Evolutionary conservation across 2,113 vertebrate genomes (phyloP).

Genomic region (Synchiropus splendidus): DNA sequence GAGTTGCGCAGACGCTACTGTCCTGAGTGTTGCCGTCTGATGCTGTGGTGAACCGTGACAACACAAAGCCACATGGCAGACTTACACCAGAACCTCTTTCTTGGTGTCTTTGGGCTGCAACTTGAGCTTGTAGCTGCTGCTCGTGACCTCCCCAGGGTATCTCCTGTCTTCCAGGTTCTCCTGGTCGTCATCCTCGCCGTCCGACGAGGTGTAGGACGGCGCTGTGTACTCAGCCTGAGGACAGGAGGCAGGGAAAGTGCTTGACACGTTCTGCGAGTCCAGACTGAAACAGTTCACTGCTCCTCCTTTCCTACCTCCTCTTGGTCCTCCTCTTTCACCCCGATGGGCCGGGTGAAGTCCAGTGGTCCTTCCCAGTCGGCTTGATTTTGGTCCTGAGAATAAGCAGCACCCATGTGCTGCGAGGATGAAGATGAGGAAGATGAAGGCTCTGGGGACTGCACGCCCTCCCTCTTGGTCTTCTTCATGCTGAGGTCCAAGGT

Average conservation of each 20-base stretch:
- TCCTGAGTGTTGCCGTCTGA: no score
- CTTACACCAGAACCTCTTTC: constrained; percentile 95
- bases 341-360: constrained; percentile 88
- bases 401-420: constrained; percentile 70
- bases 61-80: constrained; percentile 11
- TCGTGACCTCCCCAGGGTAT: constrained; percentile 94
- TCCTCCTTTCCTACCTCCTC: constrained; percentile 78
- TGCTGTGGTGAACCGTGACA: no score
- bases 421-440: constrained; percentile 64
- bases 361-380: constrained; percentile 90
- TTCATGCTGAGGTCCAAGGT: constrained; percentile 97
- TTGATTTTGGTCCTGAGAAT: constrained; percentile 78
- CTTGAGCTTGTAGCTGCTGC: constrained; percentile 88
- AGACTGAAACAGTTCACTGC: no score
- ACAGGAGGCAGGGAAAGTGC: neutral
- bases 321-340: constrained; percentile 81
- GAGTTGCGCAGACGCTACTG: no score
- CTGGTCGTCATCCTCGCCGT: constrained; percentile 89
- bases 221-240: constrained; percentile 79
- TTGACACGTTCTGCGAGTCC: no score
- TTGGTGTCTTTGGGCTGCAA: constrained; percentile 94
- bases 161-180: constrained; percentile 86
- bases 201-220: constrained; percentile 89
- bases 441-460: constrained; percentile 76
- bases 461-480: constrained; percentile 77